Conservation (phyloP, 64 coral and sea anemone species). For the Pachyseris speciosa region DNA sequence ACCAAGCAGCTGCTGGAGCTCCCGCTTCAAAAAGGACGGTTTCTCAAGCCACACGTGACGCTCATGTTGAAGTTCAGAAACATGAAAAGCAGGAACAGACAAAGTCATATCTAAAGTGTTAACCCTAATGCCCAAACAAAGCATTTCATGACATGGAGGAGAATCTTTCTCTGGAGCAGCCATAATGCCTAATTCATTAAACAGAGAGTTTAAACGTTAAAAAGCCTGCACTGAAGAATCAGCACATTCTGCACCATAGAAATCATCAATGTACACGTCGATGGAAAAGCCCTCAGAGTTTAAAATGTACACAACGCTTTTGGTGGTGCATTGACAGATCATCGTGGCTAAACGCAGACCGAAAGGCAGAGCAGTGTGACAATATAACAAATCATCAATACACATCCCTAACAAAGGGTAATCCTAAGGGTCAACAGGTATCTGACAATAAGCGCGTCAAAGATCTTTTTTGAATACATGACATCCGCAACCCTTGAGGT, state of each 20-base stretch:
- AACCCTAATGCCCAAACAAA: slow-evolving; percentile 49
- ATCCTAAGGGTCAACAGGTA: slow-evolving; percentile 68
- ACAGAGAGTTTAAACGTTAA: slow-evolving; percentile 14
- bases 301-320: slow-evolving; percentile 66
- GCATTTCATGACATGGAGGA: slow-evolving; percentile 16
- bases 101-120: slow-evolving; percentile 39
- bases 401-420: slow-evolving; percentile 19
- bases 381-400: slow-evolving; percentile 41
- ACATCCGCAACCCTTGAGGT: too few relatives aligned
- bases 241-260: slow-evolving; percentile 40
- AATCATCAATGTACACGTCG: slow-evolving; percentile 65
- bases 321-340: slow-evolving; percentile 71
- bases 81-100: slow-evolving; percentile 27
- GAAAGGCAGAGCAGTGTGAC: slow-evolving; percentile 39
- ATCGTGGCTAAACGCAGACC: too few relatives aligned
- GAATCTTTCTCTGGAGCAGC: slow-evolving; percentile 41
- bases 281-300: slow-evolving; percentile 2
- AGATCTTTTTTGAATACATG: slow-evolving; percentile 49
- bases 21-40: not conserved
- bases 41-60: not conserved
- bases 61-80: slow-evolving; percentile 34
- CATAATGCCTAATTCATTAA: slow-evolving; percentile 37
- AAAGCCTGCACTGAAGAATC: not conserved
- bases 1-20: slow-evolving; percentile 35
- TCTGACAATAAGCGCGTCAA: slow-evolving; percentile 23